Percentiles rank a stretch among this genome's conserved stretches.
These are phyloP conservation scores for Lycodopsis pacificus DNA, from an alignment of 2,797 vertebrate genomes.

Conservation along the genomic window DNA sequence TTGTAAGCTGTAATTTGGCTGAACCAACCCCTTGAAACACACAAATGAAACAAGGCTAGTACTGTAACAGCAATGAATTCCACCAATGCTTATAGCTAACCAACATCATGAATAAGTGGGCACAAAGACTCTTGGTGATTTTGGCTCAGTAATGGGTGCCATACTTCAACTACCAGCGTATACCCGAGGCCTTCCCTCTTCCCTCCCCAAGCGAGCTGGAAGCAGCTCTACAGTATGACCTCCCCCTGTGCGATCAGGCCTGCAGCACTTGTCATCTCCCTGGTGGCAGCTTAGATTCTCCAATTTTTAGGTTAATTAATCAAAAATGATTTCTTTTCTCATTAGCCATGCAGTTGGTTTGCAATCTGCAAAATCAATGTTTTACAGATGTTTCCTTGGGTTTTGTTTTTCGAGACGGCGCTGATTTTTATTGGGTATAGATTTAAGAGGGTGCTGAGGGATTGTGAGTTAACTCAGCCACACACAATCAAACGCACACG, in stretches of 20 bases:
- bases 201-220: conserved; percentile 43
- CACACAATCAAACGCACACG: conserved; percentile 62
- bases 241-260: conserved; percentile 64
- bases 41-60: conserved; percentile 28
- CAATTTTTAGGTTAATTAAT: conserved; percentile 89
- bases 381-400: conserved; percentile 88
- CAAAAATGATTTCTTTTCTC: conserved; percentile 90
- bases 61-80: conserved; percentile 58
- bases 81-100: conserved; percentile 46
- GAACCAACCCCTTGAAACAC: conserved; percentile 39
- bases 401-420: conserved; percentile 86
- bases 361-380: conserved; percentile 86
- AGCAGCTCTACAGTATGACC: conserved; percentile 54
- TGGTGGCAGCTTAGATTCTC: conserved; percentile 80
- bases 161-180: conserved; percentile 54
- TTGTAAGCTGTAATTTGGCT: conserved; percentile 21
- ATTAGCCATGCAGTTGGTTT: conserved; percentile 86
- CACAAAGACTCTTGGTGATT: conserved; percentile 57
- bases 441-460: conserved; percentile 85
- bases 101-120: conserved; percentile 52
- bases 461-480: conserved; percentile 80
- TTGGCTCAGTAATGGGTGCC: conserved; percentile 64
- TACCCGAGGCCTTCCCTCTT: conserved; percentile 41
- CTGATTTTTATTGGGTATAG: conserved; percentile 90
- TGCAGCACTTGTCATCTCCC: conserved; percentile 78